A percentile compares a stretch with the other conserved stretches of the same genome.
phyloP scores from a whole-genome alignment of 2,888 invertebrate genomes.

The Apoderus coryli region DNA sequence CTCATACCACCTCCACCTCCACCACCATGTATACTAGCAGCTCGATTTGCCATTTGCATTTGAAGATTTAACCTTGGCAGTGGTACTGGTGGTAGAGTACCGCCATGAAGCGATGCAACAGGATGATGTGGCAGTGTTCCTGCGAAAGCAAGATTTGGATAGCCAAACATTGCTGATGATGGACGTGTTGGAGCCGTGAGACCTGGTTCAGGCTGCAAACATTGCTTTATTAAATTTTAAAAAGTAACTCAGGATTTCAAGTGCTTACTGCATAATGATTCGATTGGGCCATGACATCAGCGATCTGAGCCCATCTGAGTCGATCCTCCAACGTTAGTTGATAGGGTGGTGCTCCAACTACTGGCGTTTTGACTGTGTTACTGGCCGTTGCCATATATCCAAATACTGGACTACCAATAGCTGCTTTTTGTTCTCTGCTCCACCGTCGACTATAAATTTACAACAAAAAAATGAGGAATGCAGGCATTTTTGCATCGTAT shows the following conservation, averaged over 20 bases:
- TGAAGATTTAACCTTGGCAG: slow-evolving; percentile 45
- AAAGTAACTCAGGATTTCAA: slow-evolving; percentile 1
- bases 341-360: slow-evolving; percentile 63
- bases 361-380: slow-evolving; percentile 54
- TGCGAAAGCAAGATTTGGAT: slow-evolving; percentile 43
- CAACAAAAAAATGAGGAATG: slow-evolving; percentile 5
- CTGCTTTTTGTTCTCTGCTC: slow-evolving; percentile 76
- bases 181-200: slow-evolving; percentile 58
- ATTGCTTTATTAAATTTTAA: too few relatives aligned
- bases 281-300: slow-evolving; percentile 75
- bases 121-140: slow-evolving; percentile 31
- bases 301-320: slow-evolving; percentile 78
- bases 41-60: slow-evolving; percentile 19
- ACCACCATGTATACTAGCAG: too few relatives aligned
- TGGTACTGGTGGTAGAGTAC: slow-evolving; percentile 49
- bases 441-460: slow-evolving; percentile 57
- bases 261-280: slow-evolving; percentile 69
- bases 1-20: slow-evolving; percentile 29
- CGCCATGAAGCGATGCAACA: slow-evolving; percentile 20
- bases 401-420: slow-evolving; percentile 69
- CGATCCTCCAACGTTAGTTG: slow-evolving; percentile 67
- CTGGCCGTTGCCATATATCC: slow-evolving; percentile 68
- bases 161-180: slow-evolving; percentile 72
- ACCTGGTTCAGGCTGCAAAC: slow-evolving; percentile 52
- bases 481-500: slow-evolving; percentile 1